Evolutionary conservation across 2,797 vertebrate species (phyloP).

Genomic region (Poeciliopsis infans): DNA sequence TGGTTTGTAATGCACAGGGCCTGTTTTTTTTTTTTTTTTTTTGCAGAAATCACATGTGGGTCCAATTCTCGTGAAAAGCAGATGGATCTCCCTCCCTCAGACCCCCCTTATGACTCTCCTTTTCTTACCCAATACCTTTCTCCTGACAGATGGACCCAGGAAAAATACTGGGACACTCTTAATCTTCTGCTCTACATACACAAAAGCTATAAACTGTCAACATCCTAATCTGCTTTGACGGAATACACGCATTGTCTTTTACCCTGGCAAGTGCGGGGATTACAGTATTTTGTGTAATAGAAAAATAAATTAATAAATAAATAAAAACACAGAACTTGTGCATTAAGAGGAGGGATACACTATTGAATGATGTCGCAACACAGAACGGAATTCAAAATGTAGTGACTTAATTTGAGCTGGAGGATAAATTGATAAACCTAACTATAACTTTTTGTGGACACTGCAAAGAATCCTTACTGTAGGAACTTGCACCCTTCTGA

Average conservation of each 20-base stretch:
- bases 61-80: slow-evolving; percentile 52
- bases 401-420: slow-evolving; percentile 7
- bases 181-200: slow-evolving; percentile 73
- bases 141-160: slow-evolving; percentile 75
- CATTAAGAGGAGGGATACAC: not conserved
- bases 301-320: slow-evolving; percentile 31
- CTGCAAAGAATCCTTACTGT: not conserved
- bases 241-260: slow-evolving; percentile 26
- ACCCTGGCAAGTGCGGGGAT: not conserved
- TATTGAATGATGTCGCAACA: not conserved
- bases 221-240: slow-evolving; percentile 50
- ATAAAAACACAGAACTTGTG: slow-evolving; percentile 23
- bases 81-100: slow-evolving; percentile 66
- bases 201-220: slow-evolving; percentile 40
- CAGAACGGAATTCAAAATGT: not conserved
- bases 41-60: slow-evolving; percentile 27
- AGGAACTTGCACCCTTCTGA: not conserved
- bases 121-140: slow-evolving; percentile 23
- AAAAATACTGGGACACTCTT: slow-evolving; percentile 68
- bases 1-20: slow-evolving; percentile 10
- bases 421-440: slow-evolving; percentile 2
- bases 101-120: slow-evolving; percentile 34
- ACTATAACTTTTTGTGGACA: not conserved
- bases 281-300: slow-evolving; percentile 12
- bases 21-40: slow-evolving; percentile 16